Evolutionary conservation across 2,797 vertebrate genomes (phyloP).

Genomic region (Chromobotia macracanthus): DNA sequence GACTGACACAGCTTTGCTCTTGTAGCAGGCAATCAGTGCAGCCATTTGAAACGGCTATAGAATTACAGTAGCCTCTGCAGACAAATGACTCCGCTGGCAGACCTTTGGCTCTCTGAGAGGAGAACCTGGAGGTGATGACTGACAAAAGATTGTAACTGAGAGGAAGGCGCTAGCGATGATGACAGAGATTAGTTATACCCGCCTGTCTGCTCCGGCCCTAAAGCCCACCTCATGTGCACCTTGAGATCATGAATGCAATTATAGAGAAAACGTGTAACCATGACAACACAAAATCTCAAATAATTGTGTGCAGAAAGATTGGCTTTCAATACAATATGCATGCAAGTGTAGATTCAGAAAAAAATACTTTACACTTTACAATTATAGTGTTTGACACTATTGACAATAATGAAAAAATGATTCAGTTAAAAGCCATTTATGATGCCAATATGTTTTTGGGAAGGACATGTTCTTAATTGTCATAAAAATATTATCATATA

Average conservation of each 20-base stretch:
- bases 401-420: too few species aligned
- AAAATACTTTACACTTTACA: background rate
- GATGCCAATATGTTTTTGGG: too few species aligned
- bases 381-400: too few species aligned
- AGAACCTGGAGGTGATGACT: slow-evolving; percentile 68
- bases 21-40: slow-evolving; percentile 74
- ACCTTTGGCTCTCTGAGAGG: slow-evolving; percentile 71
- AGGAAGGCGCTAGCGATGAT: slow-evolving; percentile 69
- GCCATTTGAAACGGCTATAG: slow-evolving; percentile 72
- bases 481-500: too few species aligned
- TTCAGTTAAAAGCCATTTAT: too few species aligned
- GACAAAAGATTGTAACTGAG: slow-evolving; percentile 55
- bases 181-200: slow-evolving; percentile 67
- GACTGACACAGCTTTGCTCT: slow-evolving; percentile 77
- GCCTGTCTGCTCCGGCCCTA: slow-evolving; percentile 15
- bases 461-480: too few species aligned
- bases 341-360: background rate
- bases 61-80: slow-evolving; percentile 77
- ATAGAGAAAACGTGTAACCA: slow-evolving; percentile 28
- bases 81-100: slow-evolving; percentile 77
- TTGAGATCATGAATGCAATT: slow-evolving; percentile 26
- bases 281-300: slow-evolving; percentile 29
- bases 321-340: slow-evolving; percentile 11
- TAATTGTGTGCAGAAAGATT: slow-evolving; percentile 28
- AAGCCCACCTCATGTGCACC: slow-evolving; percentile 38